Base-by-base conservation (phyloP, 1,140 invertebrate species). In the Ceratosolen solmsi region DNA sequence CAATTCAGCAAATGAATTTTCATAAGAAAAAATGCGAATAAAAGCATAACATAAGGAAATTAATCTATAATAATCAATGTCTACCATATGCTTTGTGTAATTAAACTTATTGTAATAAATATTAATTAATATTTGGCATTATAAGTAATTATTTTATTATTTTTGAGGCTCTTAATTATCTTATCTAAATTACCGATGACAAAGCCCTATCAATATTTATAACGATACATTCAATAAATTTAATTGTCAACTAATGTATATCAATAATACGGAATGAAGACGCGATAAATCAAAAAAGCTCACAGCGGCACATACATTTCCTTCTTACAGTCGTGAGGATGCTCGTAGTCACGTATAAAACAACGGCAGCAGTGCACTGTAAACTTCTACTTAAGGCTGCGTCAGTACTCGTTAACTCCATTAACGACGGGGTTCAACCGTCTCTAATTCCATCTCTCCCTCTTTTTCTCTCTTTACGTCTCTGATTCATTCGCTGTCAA, bases 241-340 rank as follows among this genome's bases (percentile, higher is more conserved):
- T 36, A 38, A 68, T 68, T 38, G 22, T 36, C 2, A 20, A n/a
- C 11, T 3, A 38, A 68, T 9, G 4, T 38, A 38, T n/a, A 68
- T 25, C 1, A 68, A 68, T 13, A 68, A 38, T n/a, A 36, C 15
- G 2, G 15, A 4, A 68, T n/a, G 36, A 20, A n/a, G 27, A 49
- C 36, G 51, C 25, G 51, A 79, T 79, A 72, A 79, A 79, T 79
- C 78, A 72, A 72, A 60, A n/a, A 72, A 71, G 68, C 49, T 27
- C 13, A 22, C 30, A 17, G 9, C 25, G 20, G 20, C 25, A 46
- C 33, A 68, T 33, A 36, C 22, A 54, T 80, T 80, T 80, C 79
- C 79, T 80, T 65, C 72, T 63, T 74, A 74, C 71, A 41, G 25
- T 41, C 27, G 30, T 9, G 46, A 54, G 30, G 9, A n/a, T 25